Conservation (phyloP, 2,888 invertebrate species). For the Lutraria lutraria region DNA sequence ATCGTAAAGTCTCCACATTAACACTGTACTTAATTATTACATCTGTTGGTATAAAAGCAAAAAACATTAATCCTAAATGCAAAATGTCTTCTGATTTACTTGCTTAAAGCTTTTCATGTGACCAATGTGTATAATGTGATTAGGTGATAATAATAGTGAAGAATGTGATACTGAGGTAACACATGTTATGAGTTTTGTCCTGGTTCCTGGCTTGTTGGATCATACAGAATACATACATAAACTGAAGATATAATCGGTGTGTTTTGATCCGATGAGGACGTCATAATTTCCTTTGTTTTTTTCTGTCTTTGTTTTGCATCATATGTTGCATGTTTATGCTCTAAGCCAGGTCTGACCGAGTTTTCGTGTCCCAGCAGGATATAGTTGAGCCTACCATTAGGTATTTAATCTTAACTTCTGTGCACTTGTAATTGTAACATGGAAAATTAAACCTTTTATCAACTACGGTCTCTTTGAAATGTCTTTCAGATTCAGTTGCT, state of each 20-base stretch:
- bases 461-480: too few species aligned
- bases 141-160: slow-evolving; percentile 6
- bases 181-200: neutral
- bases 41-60: too few species aligned
- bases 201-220: neutral
- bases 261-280: neutral
- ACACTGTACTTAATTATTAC: too few species aligned
- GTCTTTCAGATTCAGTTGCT: too few species aligned
- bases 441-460: too few species aligned
- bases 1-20: too few species aligned
- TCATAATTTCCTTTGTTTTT: neutral
- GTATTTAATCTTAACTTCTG: neutral
- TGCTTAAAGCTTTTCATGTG: slow-evolving; percentile 18
- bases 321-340: neutral
- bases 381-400: neutral
- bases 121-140: slow-evolving; percentile 3
- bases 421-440: neutral
- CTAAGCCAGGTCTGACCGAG: neutral
- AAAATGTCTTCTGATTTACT: slow-evolving; percentile 13
- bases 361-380: neutral
- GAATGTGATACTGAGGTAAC: neutral
- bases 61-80: neutral
- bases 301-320: neutral
- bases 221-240: neutral
- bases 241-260: neutral